A percentile compares a stretch with the other conserved stretches of the same genome.
Evolutionary conservation across 2,113 vertebrate genomes (phyloP).

Genomic region (Damaliscus lunatus): DNA sequence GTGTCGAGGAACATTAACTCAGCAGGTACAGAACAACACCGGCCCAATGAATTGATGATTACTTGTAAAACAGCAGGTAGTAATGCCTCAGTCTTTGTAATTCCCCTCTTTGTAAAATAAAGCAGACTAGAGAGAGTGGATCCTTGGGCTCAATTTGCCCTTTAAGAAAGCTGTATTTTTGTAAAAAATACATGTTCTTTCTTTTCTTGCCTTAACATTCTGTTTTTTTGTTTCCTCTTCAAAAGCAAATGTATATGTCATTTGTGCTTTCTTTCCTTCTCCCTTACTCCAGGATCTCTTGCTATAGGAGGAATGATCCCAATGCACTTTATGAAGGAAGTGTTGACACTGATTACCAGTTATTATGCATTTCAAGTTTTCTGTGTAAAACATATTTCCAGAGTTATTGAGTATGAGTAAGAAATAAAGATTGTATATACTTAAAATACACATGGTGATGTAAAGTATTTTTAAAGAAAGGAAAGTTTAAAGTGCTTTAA

Average conservation of each 20-base stretch:
- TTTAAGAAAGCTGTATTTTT: slow-evolving; percentile 23
- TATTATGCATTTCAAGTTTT: not conserved
- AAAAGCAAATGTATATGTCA: not conserved
- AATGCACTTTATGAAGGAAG: not conserved
- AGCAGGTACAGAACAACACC: slow-evolving; percentile 81
- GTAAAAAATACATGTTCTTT: not conserved
- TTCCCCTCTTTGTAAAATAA: slow-evolving; percentile 69
- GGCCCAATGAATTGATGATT: slow-evolving; percentile 78
- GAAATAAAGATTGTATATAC: not conserved
- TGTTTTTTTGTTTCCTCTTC: not conserved
- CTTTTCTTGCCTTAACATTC: not conserved
- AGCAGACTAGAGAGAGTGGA: slow-evolving; percentile 17
- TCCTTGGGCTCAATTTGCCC: slow-evolving; percentile 27
- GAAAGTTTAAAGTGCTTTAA: not conserved
- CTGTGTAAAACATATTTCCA: not conserved
- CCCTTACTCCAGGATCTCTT: not conserved
- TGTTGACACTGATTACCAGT: not conserved
- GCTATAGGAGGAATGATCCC: not conserved
- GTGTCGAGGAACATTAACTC: slow-evolving; percentile 73
- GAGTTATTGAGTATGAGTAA: not conserved
- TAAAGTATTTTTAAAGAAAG: slow-evolving; percentile 1
- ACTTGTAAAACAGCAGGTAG: slow-evolving; percentile 85
- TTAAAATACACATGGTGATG: not conserved
- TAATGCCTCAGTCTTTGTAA: slow-evolving; percentile 77
- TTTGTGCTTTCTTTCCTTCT: not conserved